A percentile compares a stretch with the other conserved stretches of the same genome.
These are phyloP conservation scores for Pyrgus malvae DNA, from an alignment of 2,888 invertebrate species.

Conservation along the genomic window DNA sequence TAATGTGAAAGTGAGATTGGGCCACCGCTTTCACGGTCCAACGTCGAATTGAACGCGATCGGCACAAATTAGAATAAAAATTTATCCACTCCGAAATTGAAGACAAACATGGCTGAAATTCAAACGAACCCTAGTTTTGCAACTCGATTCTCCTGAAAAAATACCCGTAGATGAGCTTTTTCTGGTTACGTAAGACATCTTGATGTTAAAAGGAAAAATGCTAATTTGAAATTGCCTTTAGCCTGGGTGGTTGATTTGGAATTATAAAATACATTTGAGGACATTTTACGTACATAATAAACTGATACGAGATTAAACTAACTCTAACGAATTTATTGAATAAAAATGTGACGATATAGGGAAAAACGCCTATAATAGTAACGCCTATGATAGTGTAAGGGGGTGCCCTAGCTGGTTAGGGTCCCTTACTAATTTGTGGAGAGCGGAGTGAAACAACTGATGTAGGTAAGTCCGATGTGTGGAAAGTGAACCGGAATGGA, in stretches of 20 bases:
- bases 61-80: slow-evolving; percentile 51
- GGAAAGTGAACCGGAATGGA: too few relatives aligned
- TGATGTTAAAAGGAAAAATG: background rate
- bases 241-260: background rate
- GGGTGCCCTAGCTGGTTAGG: too few relatives aligned
- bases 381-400: too few relatives aligned
- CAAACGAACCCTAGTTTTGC: slow-evolving; percentile 21
- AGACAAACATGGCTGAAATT: slow-evolving; percentile 42
- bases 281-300: too few relatives aligned
- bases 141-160: slow-evolving; percentile 20
- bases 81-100: slow-evolving; percentile 43
- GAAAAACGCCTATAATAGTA: too few relatives aligned
- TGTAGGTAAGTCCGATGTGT: too few relatives aligned
- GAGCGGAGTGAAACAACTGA: too few relatives aligned
- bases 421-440: too few relatives aligned
- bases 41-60: slow-evolving; percentile 48
- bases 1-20: slow-evolving; percentile 70
- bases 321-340: too few relatives aligned
- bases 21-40: slow-evolving; percentile 55
- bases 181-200: slow-evolving; percentile 11
- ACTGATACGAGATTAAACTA: too few relatives aligned
- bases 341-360: too few relatives aligned
- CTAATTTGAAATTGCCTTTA: background rate
- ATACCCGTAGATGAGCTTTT: slow-evolving; percentile 13
- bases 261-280: too few relatives aligned